Evolutionary conservation across 2,797 vertebrate genomes (phyloP), one percentile per base, ranked within the genome.

Genomic region (Serranus cabrilla): DNA sequence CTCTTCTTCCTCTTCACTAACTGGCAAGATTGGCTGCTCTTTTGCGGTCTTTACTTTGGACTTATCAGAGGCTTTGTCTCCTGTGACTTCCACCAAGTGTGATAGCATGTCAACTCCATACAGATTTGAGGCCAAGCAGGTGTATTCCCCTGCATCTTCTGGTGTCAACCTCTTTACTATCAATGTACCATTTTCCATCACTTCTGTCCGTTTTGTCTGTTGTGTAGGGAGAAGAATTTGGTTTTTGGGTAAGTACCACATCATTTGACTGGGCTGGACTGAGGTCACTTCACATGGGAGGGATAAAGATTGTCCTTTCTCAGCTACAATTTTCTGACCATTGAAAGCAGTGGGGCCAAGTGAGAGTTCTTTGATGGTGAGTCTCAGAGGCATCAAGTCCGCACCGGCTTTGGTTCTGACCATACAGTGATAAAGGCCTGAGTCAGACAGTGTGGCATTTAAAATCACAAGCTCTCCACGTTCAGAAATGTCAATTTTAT

Each of bases 361-460:
- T 6, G 84, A 82, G n/a, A 52, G 90, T 78, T 94, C 91, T 74
- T 94, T 95, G 39, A 96, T 70, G 3, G 91, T 91, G 16, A 96
- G 91, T 75, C 95, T 92, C 21, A 94, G 68, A 13, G 95, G 80
- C 72, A 93, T 81, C 21, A 95, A 66, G 67, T 96, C 95, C 62
- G 96, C 87, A 34, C 91, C 86, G 0, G 79, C 85, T 66, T 88
- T 90, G 17, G 89, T 91, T 87, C 88, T 90, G 55, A 95, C 78
- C 72, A 96, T 84, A 60, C 95, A 96, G 81, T 96, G 91, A 75
- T 96, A 96, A 49, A 96, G 86, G 4, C 95, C 95, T 5, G 93
- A 93, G 78, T 96, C 94, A 66, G 93, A 91, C 20, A 90, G 12
- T 1, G 90, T 93, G 14, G 88, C 73, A 39, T 94, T 95, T 69